These are phyloP conservation scores for Paramacrobiotus metropolitanus DNA, from an alignment of 1,140 invertebrate species.

Conservation along the genomic window DNA sequence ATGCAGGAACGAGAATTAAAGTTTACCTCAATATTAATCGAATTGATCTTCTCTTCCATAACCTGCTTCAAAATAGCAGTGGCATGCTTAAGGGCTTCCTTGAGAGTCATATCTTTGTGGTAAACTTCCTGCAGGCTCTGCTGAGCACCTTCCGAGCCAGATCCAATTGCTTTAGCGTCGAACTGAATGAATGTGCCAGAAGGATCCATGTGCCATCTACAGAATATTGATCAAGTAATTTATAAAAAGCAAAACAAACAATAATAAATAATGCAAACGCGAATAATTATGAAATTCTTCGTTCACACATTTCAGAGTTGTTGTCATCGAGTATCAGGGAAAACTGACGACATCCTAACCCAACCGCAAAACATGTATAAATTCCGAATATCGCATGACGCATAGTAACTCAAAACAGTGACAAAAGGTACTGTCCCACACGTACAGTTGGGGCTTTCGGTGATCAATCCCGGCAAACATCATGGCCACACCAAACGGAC, in stretches of 20 bases:
- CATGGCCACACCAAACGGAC: conserved; percentile 89
- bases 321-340: too few species aligned
- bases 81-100: conserved; percentile 72
- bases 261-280: too few species aligned
- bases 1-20: conserved; percentile 7
- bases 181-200: conserved; percentile 90
- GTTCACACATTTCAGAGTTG: too few species aligned
- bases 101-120: conserved; percentile 74
- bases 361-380: too few species aligned
- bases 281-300: too few species aligned
- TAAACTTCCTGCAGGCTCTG: conserved; percentile 74
- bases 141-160: conserved; percentile 94
- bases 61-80: conserved; percentile 94
- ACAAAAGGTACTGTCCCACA: too few species aligned
- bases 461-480: conserved; percentile 34
- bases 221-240: too few species aligned
- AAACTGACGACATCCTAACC: too few species aligned
- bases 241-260: too few species aligned
- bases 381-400: too few species aligned
- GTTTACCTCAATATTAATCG: conserved; percentile 80
- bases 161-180: conserved; percentile 96
- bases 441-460: conserved; percentile 29
- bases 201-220: conserved; percentile 87
- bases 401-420: too few species aligned
- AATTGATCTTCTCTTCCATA: conserved; percentile 97